Conservation (phyloP, 30 jellyfish, hydroid and myxozoan genomes). For the Morbakka virulenta region DNA sequence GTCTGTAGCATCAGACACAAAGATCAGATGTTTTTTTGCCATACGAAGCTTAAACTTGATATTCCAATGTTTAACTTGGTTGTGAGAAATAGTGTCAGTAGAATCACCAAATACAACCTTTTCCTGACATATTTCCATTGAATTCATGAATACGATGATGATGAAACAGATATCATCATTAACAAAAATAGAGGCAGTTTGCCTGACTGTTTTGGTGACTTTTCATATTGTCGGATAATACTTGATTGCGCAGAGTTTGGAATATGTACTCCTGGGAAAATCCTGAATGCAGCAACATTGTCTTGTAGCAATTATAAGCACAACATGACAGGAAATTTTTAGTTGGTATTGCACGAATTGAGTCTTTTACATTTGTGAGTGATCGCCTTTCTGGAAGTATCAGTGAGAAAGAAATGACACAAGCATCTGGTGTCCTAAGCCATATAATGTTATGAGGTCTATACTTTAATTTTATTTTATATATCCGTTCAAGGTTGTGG, state of each 20-base stretch:
- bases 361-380: background rate
- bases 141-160: background rate
- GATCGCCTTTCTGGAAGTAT: too few relatives aligned
- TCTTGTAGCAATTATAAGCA: slow-evolving; percentile 3
- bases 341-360: background rate
- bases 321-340: background rate
- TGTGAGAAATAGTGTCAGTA: background rate
- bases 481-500: too few relatives aligned
- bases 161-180: slow-evolving; percentile 10
- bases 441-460: too few relatives aligned
- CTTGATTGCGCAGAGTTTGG: slow-evolving; percentile 4
- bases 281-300: background rate
- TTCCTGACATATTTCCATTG: slow-evolving; percentile 10
- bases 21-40: background rate
- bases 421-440: too few relatives aligned
- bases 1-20: background rate
- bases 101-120: background rate
- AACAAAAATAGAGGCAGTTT: background rate
- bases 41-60: slow-evolving; percentile 8
- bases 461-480: too few relatives aligned
- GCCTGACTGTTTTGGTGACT: background rate
- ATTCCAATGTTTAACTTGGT: slow-evolving; percentile 12
- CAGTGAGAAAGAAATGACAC: too few relatives aligned
- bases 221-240: background rate
- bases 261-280: background rate